phyloP scores from a whole-genome alignment of 2,797 vertebrate genomes.

The Rhabdomys pumilio region DNA sequence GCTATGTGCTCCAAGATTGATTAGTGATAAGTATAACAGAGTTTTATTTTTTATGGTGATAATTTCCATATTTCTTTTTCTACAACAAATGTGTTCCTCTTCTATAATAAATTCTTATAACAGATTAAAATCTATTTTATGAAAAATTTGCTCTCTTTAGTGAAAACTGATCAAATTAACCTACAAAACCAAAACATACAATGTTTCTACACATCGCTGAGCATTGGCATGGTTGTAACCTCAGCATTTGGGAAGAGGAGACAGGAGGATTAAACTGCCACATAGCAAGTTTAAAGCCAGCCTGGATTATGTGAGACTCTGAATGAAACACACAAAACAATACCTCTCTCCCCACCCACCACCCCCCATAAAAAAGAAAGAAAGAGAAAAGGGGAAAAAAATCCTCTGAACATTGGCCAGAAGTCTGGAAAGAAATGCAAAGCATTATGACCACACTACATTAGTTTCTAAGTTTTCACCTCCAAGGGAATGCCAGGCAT shows the following conservation, averaged over 20 bases:
- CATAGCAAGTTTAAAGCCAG: background rate
- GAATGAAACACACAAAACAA: background rate
- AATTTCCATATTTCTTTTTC: slow-evolving; percentile 38
- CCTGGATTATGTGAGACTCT: background rate
- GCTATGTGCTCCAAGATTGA: slow-evolving; percentile 40
- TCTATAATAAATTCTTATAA: slow-evolving; percentile 38
- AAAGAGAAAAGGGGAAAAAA: background rate
- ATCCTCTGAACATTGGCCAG: background rate
- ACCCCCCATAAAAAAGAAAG: too few species aligned
- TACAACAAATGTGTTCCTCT: background rate
- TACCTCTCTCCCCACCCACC: background rate
- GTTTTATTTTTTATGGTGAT: slow-evolving; percentile 41
- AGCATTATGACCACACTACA: background rate
- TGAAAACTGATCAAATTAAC: slow-evolving; percentile 27
- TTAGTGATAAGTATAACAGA: background rate
- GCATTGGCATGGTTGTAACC: background rate
- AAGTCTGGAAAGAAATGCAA: background rate
- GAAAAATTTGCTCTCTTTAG: slow-evolving; percentile 15
- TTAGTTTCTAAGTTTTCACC: background rate
- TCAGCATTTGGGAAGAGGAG: background rate
- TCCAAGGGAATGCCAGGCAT: background rate
- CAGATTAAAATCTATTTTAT: slow-evolving; percentile 16
- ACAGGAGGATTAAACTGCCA: background rate
- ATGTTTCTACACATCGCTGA: background rate
- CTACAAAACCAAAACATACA: background rate